Evolutionary conservation across 2,797 vertebrate genomes (phyloP), one percentile per base, ranked within the genome.

Genomic region (Danio kyathit): DNA sequence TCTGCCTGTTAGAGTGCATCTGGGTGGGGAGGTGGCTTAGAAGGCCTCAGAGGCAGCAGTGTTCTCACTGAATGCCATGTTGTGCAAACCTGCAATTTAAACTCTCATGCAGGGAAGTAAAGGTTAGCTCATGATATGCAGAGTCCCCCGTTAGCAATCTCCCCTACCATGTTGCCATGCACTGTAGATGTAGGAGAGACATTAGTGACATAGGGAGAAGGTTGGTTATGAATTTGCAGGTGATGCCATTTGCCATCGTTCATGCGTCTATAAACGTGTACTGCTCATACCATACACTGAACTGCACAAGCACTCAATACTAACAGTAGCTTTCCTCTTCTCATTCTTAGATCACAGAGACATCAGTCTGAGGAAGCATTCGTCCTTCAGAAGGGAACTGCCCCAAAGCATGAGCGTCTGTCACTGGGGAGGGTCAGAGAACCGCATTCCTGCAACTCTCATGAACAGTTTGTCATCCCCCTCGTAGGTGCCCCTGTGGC

Each of bases 61-160:
- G 86, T 86, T 63, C 77, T 88, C 82, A 81, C 80, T 80, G 74
- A 79, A 85, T 87, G 81, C 82, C 87, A 88, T 82, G 78, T 87
- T 85, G 90, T 82, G 89, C 89, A 88, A 91, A 92, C 88, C 90
- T 89, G 89, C 87, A 91, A 91, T 92, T 91, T 89, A 86, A 87
- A 87, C 86, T 82, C 83, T 66, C 75, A 88, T 86, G 86, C 21
- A 41, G 73, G 89, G 90, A 89, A 79, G 88, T 83, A 65, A 82
- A 86, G 84, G 76, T 89, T 83, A 83, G 86, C 83, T 89, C 88
- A 91, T 89, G 87, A 89, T 84, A 88, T 90, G 89, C 88, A 87
- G 81, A 87, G 71, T 84, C 57, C 73, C 76, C 74, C 63, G 67
- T 74, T 57, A 69, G 70, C 85, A 83, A 16, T 81, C 48, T 11